These are phyloP conservation scores for Trileptium ribeirensis DNA, from an alignment of 2,888 invertebrate species.

Conservation along the genomic window DNA sequence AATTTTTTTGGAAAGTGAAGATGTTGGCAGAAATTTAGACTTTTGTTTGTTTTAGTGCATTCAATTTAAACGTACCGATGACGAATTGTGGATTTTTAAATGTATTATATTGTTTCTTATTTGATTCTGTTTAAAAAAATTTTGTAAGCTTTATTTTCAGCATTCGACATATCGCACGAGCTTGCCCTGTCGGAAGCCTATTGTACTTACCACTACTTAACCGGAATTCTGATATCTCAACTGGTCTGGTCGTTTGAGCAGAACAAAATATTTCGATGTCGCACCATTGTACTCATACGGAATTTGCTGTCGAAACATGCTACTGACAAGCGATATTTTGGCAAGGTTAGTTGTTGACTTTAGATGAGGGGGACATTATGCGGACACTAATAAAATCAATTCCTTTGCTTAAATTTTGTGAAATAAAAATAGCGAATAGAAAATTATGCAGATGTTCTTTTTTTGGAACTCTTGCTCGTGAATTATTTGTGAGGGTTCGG, in stretches of 20 bases:
- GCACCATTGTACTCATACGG: conserved; percentile 70
- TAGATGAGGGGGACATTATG: too few relatives aligned
- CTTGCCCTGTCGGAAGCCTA: conserved; percentile 68
- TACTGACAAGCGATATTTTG: conserved; percentile 78
- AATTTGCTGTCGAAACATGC: conserved; percentile 88
- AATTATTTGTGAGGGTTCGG: too few relatives aligned
- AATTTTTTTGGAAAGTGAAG: too few relatives aligned
- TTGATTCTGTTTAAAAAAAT: not conserved
- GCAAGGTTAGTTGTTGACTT: conserved; percentile 63
- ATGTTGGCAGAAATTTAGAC: too few relatives aligned
- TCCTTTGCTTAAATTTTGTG: too few relatives aligned
- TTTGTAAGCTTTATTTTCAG: conserved; percentile 34
- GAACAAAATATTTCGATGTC: conserved; percentile 70
- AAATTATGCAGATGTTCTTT: not conserved
- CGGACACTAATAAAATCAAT: too few relatives aligned
- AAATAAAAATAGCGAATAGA: too few relatives aligned
- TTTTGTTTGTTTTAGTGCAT: too few relatives aligned
- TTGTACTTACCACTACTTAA: conserved; percentile 80
- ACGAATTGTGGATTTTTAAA: too few relatives aligned
- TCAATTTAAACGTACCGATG: too few relatives aligned
- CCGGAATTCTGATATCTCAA: conserved; percentile 78
- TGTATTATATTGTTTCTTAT: too few relatives aligned
- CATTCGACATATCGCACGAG: conserved; percentile 48
- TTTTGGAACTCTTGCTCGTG: too few relatives aligned
- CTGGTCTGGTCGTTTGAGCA: conserved; percentile 77